A percentile compares a stretch with the other conserved stretches of the same genome.
These are phyloP conservation scores for Masnerella sp. DNA, from an alignment of 2,888 invertebrate species.

Conservation along the genomic window DNA sequence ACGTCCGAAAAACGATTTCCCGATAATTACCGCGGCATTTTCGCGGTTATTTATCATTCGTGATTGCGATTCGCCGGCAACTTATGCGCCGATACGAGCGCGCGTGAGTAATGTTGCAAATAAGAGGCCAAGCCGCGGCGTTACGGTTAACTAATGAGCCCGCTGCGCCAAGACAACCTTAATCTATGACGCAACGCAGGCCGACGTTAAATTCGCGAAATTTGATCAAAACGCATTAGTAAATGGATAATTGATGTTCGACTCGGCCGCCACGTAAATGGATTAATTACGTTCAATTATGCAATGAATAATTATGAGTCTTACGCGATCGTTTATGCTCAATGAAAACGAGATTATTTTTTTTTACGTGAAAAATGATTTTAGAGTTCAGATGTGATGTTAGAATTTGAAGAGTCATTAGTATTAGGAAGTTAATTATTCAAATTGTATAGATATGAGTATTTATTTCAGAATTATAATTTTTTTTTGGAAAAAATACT, in stretches of 20 bases:
- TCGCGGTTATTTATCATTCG: constrained; percentile 44
- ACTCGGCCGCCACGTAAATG: constrained; percentile 67
- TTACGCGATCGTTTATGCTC: constrained; percentile 5
- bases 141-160: constrained; percentile 69
- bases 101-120: constrained; percentile 64
- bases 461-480: too few species aligned
- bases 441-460: too few species aligned
- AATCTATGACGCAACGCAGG: constrained; percentile 69
- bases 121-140: constrained; percentile 62
- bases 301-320: constrained; percentile 54
- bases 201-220: constrained; percentile 64
- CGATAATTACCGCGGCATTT: constrained; percentile 30
- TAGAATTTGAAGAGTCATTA: too few species aligned
- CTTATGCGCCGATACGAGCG: constrained; percentile 14
- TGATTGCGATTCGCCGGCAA: constrained; percentile 38
- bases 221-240: constrained; percentile 73
- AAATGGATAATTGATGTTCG: constrained; percentile 69
- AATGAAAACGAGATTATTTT: background rate
- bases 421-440: too few species aligned
- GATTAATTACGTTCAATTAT: constrained; percentile 72
- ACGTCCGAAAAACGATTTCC: constrained; percentile 27
- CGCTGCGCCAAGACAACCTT: constrained; percentile 67
- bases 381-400: too few species aligned
- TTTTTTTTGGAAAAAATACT: too few species aligned
- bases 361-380: too few species aligned